Evolutionary conservation across 2,113 vertebrate genomes (phyloP).

Genomic region (Petrocephalus microphthalmus): DNA sequence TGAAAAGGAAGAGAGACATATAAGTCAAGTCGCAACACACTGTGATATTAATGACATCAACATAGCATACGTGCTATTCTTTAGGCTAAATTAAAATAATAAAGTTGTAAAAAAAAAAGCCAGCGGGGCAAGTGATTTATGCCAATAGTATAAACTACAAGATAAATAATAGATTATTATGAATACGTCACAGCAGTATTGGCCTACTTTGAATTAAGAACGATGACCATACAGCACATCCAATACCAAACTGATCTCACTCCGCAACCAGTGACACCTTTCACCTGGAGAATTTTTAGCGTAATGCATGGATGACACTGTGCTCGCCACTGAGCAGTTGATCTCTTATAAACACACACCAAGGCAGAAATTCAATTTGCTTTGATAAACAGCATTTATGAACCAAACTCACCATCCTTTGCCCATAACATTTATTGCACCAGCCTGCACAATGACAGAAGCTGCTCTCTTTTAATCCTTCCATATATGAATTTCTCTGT

Average conservation of each 20-base stretch:
- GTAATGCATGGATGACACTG: neutral
- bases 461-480: neutral
- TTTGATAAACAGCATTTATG: neutral
- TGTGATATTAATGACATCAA: neutral
- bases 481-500: neutral
- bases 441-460: neutral
- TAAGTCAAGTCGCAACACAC: neutral
- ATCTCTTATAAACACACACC: neutral
- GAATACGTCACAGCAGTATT: neutral
- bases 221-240: neutral
- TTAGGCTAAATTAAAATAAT: neutral
- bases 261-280: neutral
- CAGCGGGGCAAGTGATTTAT: neutral
- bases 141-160: neutral
- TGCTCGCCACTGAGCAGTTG: neutral
- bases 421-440: neutral
- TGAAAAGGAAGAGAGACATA: neutral
- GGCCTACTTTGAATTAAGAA: neutral
- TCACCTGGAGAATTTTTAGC: neutral
- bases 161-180: neutral
- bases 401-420: neutral
- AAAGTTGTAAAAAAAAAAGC: neutral
- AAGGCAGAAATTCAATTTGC: neutral
- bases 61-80: neutral
- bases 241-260: neutral